Percentiles rank a stretch among this genome's conserved stretches.
These are phyloP conservation scores for Catostylus mosaicus DNA, from an alignment of 30 jellyfish, hydroid and myxozoan species.

Conservation along the genomic window DNA sequence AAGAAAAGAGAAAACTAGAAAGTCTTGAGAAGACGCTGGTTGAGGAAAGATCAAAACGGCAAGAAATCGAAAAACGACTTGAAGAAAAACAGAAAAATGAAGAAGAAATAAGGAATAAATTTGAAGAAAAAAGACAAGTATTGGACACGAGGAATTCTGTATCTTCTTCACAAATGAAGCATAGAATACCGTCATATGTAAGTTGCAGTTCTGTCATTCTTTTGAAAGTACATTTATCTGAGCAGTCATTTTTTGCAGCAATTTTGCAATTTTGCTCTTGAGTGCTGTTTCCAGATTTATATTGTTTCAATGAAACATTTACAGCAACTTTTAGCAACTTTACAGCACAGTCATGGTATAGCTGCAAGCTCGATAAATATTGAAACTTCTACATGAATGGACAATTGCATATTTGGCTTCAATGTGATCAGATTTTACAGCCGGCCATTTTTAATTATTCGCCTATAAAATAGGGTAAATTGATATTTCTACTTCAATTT, in stretches of 20 bases:
- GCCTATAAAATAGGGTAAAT: too few species aligned
- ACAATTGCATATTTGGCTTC: too few species aligned
- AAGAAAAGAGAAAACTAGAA: conserved; percentile 79
- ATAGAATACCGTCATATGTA: conserved; percentile 91
- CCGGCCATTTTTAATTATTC: too few species aligned
- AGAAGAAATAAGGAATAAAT: conserved; percentile 23
- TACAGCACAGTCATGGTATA: too few species aligned
- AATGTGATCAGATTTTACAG: too few species aligned
- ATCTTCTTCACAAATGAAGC: conserved; percentile 68
- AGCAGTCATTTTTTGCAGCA: too few species aligned
- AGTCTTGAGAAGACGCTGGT: conserved; percentile 76
- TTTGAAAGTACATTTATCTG: not conserved
- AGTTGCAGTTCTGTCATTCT: conserved; percentile 16
- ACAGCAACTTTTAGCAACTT: too few species aligned
- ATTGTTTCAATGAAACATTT: too few species aligned
- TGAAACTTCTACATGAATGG: too few species aligned
- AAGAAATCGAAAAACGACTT: conserved; percentile 78
- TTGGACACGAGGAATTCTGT: conserved; percentile 24
- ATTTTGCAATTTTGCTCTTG: too few species aligned
- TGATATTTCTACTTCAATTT: too few species aligned
- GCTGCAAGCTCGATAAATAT: not conserved
- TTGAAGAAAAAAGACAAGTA: conserved; percentile 25
- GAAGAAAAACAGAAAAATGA: conserved; percentile 59
- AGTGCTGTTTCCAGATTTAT: too few species aligned
- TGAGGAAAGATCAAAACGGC: conserved; percentile 84